Conservation (phyloP, 2,888 invertebrate genomes). For the Idaea straminata region DNA sequence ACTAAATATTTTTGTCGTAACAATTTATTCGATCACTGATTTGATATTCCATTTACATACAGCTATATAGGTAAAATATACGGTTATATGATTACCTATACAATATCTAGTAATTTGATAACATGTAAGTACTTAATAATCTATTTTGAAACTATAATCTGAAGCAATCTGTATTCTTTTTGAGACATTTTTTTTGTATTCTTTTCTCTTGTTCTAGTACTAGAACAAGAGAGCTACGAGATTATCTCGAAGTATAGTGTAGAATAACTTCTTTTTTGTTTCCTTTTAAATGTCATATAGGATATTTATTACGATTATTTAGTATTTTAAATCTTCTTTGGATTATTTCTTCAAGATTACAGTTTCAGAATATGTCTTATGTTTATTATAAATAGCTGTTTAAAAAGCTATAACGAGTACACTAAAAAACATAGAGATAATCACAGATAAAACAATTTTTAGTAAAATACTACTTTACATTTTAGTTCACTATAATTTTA, state of each 20-base stretch:
- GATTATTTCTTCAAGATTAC: neutral
- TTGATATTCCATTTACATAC: conserved; percentile 51
- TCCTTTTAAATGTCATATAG: neutral
- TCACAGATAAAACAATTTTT: conserved; percentile 37
- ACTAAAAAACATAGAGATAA: conserved; percentile 30
- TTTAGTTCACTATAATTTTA: conserved; percentile 17
- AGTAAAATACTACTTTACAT: conserved; percentile 33
- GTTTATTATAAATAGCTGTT: conserved; percentile 44
- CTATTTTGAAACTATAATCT: conserved; percentile 20
- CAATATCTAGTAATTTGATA: conserved; percentile 42
- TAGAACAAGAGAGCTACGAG: too few species aligned
- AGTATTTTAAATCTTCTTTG: too few species aligned
- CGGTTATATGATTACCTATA: conserved; percentile 45
- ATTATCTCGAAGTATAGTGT: too few species aligned
- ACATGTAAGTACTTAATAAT: conserved; percentile 10
- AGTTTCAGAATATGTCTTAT: conserved; percentile 8
- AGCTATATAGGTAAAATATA: conserved; percentile 61
- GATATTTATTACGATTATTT: neutral
- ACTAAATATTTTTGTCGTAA: conserved; percentile 60
- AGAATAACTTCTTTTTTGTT: neutral
- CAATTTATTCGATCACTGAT: conserved; percentile 80
- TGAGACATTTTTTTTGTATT: conserved; percentile 9
- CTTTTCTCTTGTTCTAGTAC: too few species aligned
- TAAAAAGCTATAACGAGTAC: conserved; percentile 48
- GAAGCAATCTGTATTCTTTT: neutral